A percentile compares a stretch with the other conserved stretches of the same genome.
Evolutionary conservation across 2,888 invertebrate genomes (phyloP).

Genomic region (Miltochrista miniata): DNA sequence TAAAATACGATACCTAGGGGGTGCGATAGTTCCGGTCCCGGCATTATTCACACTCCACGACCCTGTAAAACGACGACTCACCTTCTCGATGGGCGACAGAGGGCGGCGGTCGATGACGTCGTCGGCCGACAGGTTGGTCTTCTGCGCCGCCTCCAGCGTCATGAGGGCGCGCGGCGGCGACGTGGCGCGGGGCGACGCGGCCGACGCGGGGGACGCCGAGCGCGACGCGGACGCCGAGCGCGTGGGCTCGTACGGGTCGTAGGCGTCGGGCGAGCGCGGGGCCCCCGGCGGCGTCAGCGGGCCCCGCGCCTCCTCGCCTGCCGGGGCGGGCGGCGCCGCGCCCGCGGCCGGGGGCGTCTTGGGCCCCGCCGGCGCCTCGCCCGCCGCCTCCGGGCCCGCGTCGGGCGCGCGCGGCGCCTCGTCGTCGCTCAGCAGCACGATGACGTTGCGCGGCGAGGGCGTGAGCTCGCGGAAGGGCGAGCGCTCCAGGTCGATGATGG

Average conservation of each 20-base stretch:
- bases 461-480: constrained; percentile 93
- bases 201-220: constrained; percentile 49
- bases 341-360: constrained; percentile 81
- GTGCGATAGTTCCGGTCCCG: too few relatives aligned
- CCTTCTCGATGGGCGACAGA: constrained; percentile 84
- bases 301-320: constrained; percentile 86
- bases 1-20: too few relatives aligned
- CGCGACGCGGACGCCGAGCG: constrained; percentile 89
- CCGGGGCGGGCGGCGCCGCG: constrained; percentile 85
- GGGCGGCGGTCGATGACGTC: constrained; percentile 74
- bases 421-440: constrained; percentile 92
- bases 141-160: constrained; percentile 77
- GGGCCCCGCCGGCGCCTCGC: constrained; percentile 53
- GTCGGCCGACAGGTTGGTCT: constrained; percentile 75
- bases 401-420: constrained; percentile 74
- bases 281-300: constrained; percentile 85
- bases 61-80: constrained; percentile 9
- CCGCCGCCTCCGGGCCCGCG: constrained; percentile 61
- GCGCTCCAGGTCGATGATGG: constrained; percentile 92
- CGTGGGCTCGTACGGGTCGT: constrained; percentile 96
- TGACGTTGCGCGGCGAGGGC: constrained; percentile 91
- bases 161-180: constrained; percentile 52
- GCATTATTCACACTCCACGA: too few relatives aligned
- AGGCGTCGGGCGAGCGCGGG: constrained; percentile 89
- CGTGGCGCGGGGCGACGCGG: constrained; percentile 57